Percentiles rank a stretch among this genome's conserved stretches.
These are phyloP conservation scores for Hymenochirus boettgeri DNA, from an alignment of 2,113 vertebrate genomes.

Conservation along the genomic window DNA sequence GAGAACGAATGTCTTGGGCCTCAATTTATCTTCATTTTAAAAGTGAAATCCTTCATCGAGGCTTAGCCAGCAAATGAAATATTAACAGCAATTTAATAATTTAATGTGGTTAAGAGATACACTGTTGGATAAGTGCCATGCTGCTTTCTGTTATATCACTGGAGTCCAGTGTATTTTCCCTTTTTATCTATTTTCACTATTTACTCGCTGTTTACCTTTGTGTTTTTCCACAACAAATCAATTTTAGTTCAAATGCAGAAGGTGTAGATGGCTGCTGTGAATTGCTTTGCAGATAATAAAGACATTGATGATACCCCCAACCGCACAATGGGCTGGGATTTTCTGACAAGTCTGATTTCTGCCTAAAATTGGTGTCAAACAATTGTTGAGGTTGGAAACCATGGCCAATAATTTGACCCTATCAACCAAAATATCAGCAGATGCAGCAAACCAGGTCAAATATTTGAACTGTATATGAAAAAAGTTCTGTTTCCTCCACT, in stretches of 20 bases:
- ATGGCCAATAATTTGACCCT: no score
- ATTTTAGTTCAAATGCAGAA: neutral
- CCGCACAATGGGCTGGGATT: no score
- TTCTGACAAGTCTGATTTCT: no score
- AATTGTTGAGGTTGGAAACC: no score
- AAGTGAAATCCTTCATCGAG: neutral
- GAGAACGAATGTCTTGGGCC: slow-evolving; percentile 14
- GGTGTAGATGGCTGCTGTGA: neutral
- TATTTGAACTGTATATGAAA: no score
- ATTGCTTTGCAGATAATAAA: neutral
- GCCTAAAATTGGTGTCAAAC: no score
- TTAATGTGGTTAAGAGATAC: slow-evolving; percentile 17
- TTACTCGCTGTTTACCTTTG: neutral
- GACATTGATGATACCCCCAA: no score
- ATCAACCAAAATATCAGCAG: no score
- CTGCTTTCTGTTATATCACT: slow-evolving; percentile 1
- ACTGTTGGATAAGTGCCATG: slow-evolving; percentile 8
- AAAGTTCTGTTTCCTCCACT: no score
- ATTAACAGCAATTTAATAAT: neutral
- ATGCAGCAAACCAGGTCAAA: no score
- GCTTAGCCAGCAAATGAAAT: neutral
- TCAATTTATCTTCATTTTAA: slow-evolving; percentile 25
- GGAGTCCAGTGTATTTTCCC: neutral
- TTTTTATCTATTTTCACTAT: slow-evolving; percentile 2
- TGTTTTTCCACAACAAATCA: neutral